phyloP scores from a whole-genome alignment of 2,113 vertebrate genomes.

The Erinaceus europaeus region DNA sequence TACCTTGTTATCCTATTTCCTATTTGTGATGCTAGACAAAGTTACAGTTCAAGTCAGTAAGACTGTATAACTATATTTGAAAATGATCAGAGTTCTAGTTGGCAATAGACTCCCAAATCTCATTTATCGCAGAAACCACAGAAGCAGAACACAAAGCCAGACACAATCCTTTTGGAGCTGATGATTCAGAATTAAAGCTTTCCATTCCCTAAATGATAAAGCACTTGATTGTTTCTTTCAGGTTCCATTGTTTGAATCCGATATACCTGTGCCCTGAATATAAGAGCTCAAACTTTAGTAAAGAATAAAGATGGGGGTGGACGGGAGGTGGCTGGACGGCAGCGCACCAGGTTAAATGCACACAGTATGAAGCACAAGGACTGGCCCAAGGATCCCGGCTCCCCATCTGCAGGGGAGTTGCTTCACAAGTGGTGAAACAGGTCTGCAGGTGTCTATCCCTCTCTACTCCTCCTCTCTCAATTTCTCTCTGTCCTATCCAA shows the following conservation, averaged over 20 bases:
- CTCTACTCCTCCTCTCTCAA: too few species aligned
- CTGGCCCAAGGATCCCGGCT: too few species aligned
- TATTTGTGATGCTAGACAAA: background rate
- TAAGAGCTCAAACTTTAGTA: background rate
- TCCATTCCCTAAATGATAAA: background rate
- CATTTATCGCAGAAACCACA: background rate
- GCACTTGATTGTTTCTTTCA: background rate
- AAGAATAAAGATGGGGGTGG: too few species aligned
- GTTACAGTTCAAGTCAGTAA: background rate
- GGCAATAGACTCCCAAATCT: slow-evolving; percentile 27
- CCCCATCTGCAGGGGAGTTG: too few species aligned
- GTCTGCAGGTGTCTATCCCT: too few species aligned
- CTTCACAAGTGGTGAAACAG: too few species aligned
- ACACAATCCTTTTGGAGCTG: background rate
- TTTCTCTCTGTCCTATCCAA: too few species aligned
- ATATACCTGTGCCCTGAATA: background rate
- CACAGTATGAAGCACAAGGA: too few species aligned
- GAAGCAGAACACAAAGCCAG: background rate
- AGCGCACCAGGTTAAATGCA: too few species aligned
- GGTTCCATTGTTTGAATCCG: background rate
- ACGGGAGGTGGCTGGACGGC: too few species aligned
- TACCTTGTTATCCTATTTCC: background rate
- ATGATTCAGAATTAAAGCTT: slow-evolving; percentile 20
- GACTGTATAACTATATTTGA: background rate
- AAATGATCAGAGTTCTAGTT: background rate